These are phyloP conservation scores for Cyrtodaria siliqua DNA, from an alignment of 2,888 invertebrate genomes.

Conservation along the genomic window DNA sequence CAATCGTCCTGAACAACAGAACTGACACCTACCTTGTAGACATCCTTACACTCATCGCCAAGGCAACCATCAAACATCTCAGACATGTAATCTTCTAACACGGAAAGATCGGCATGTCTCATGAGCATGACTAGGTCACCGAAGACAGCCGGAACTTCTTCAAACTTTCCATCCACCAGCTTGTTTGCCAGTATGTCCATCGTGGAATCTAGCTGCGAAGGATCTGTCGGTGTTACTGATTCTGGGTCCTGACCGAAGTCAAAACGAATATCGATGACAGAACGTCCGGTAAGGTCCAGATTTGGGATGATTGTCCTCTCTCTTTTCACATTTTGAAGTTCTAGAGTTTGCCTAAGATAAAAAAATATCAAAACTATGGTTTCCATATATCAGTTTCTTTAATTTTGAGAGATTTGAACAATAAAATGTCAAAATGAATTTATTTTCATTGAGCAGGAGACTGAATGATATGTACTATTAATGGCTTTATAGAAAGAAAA, in stretches of 20 bases:
- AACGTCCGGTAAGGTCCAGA: conserved; percentile 16
- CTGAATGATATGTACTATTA: too few species aligned
- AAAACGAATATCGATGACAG: conserved; percentile 38
- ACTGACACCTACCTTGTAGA: conserved; percentile 9
- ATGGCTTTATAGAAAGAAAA: too few species aligned
- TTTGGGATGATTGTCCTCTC: conserved; percentile 10
- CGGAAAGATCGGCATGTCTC: conserved; percentile 24
- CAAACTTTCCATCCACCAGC: conserved; percentile 9
- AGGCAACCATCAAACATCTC: conserved; percentile 41
- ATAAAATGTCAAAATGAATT: too few species aligned
- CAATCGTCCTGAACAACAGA: too few species aligned
- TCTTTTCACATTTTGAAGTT: conserved; percentile 7
- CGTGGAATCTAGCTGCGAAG: conserved; percentile 9
- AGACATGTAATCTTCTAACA: conserved; percentile 26
- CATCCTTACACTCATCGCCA: conserved; percentile 22
- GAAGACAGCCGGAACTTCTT: conserved; percentile 39
- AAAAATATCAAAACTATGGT: too few species aligned
- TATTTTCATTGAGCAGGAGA: too few species aligned
- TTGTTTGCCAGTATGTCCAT: conserved; percentile 15
- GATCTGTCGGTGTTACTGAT: neutral
- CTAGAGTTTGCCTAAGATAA: conserved; percentile 42
- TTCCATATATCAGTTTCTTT: too few species aligned
- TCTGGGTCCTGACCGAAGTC: conserved; percentile 27
- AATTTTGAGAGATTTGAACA: too few species aligned
- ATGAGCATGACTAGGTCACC: conserved; percentile 40